These are phyloP conservation scores for Sitta carolinensis DNA, from an alignment of 2,797 vertebrate genomes.

Conservation along the genomic window DNA sequence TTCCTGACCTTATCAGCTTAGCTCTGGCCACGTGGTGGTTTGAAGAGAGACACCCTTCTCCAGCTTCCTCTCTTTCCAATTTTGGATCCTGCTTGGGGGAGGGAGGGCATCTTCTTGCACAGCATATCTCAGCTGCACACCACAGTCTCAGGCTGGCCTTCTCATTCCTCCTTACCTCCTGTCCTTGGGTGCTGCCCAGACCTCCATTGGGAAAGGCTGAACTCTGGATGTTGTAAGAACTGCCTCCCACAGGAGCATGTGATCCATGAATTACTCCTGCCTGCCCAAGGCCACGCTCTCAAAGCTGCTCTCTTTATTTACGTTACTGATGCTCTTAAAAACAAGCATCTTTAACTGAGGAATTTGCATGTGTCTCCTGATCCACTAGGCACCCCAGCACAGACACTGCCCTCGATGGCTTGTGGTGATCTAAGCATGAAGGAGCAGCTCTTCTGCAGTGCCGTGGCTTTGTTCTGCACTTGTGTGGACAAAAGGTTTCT, in stretches of 20 bases:
- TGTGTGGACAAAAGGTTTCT: neutral
- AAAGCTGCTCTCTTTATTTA: neutral
- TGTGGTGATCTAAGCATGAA: neutral
- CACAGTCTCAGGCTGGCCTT: neutral
- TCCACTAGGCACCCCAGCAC: neutral
- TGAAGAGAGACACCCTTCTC: neutral
- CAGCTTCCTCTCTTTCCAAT: slow-evolving; percentile 22
- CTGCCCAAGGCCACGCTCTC: neutral
- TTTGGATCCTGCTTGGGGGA: neutral
- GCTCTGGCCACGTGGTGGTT: neutral
- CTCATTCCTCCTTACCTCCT: neutral
- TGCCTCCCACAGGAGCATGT: neutral
- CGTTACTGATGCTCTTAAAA: neutral
- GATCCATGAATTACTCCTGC: neutral
- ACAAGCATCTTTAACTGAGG: neutral
- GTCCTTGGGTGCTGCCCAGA: neutral
- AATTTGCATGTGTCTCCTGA: neutral
- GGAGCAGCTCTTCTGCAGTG: neutral
- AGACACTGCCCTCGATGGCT: neutral
- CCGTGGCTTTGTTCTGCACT: fast-evolving
- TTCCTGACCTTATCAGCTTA: neutral
- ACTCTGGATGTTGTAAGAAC: neutral
- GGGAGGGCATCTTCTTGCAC: neutral
- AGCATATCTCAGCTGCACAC: neutral
- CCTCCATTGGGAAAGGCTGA: neutral